Evolutionary conservation across 2,797 vertebrate species (phyloP).

Genomic region (Falco cherrug): DNA sequence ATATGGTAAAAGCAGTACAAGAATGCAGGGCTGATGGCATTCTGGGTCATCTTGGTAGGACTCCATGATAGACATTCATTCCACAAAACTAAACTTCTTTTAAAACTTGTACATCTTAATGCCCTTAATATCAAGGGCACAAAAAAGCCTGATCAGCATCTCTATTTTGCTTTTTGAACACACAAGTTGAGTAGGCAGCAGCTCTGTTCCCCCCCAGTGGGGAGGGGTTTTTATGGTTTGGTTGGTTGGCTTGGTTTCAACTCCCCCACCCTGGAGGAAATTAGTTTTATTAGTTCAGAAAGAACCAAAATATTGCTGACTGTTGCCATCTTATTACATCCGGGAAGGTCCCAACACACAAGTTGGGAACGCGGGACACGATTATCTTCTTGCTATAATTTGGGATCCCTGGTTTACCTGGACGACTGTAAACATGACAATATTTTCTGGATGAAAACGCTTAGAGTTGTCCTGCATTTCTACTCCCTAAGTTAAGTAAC

Average conservation of each 20-base stretch:
- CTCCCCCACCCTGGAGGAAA: not conserved
- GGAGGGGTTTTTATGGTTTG: not conserved
- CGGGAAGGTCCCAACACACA: not conserved
- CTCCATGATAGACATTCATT: not conserved
- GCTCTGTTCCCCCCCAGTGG: not conserved
- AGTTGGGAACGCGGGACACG: not conserved
- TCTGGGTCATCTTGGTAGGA: not conserved
- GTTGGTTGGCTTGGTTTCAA: not conserved
- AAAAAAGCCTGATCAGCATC: not conserved
- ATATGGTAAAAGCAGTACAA: not conserved
- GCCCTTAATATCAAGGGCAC: not conserved
- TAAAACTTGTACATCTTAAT: not conserved
- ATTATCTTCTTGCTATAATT: not conserved
- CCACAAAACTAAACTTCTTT: not conserved
- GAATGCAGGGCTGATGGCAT: not conserved
- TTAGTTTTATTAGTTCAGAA: not conserved
- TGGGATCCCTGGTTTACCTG: not conserved
- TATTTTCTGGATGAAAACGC: not conserved
- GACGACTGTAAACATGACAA: not conserved
- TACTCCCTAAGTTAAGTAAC: not conserved
- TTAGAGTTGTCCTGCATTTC: not conserved
- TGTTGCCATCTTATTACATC: not conserved
- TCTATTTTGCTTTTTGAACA: not conserved
- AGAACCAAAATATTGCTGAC: not conserved
- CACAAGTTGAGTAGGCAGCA: not conserved